These are phyloP conservation scores for Augochlorella aurata DNA, from an alignment of 2,888 invertebrate species.

Conservation along the genomic window DNA sequence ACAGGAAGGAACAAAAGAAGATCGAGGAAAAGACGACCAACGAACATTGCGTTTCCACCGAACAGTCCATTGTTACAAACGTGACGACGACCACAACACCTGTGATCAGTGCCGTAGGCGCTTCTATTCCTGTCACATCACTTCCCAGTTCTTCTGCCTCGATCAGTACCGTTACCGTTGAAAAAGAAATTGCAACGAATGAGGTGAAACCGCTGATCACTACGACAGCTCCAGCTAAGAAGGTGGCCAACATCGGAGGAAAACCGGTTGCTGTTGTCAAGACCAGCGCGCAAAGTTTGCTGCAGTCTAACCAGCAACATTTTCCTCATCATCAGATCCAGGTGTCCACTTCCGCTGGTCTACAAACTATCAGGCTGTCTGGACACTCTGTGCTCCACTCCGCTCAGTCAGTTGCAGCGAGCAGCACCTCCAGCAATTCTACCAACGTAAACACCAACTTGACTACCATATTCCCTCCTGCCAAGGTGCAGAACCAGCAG, in stretches of 20 bases:
- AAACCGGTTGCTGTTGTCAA: conserved; percentile 80
- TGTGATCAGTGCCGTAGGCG: conserved; percentile 51
- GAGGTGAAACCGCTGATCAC: conserved; percentile 60
- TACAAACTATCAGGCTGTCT: conserved; percentile 84
- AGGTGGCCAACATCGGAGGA: conserved; percentile 70
- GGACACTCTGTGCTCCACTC: conserved; percentile 81
- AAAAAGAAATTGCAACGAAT: conserved; percentile 73
- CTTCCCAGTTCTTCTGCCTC: conserved; percentile 74
- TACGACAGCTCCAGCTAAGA: conserved; percentile 71
- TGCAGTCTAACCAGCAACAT: conserved; percentile 80
- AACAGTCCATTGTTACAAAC: conserved; percentile 59
- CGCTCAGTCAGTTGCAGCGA: conserved; percentile 80
- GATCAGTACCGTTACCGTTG: conserved; percentile 81
- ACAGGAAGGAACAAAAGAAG: conserved; percentile 73
- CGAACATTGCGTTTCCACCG: conserved; percentile 67
- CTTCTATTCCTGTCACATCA: conserved; percentile 55
- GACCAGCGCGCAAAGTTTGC: conserved; percentile 76
- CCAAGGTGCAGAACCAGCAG: conserved; percentile 77
- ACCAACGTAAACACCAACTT: conserved; percentile 73
- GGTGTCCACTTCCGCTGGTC: conserved; percentile 81
- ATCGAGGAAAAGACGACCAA: conserved; percentile 67
- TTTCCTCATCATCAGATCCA: conserved; percentile 81
- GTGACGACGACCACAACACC: conserved; percentile 61
- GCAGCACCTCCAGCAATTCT: conserved; percentile 73
- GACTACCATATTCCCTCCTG: conserved; percentile 82